Evolutionary conservation across 2,888 invertebrate genomes (phyloP).

Genomic region (Parelbella ahira): DNA sequence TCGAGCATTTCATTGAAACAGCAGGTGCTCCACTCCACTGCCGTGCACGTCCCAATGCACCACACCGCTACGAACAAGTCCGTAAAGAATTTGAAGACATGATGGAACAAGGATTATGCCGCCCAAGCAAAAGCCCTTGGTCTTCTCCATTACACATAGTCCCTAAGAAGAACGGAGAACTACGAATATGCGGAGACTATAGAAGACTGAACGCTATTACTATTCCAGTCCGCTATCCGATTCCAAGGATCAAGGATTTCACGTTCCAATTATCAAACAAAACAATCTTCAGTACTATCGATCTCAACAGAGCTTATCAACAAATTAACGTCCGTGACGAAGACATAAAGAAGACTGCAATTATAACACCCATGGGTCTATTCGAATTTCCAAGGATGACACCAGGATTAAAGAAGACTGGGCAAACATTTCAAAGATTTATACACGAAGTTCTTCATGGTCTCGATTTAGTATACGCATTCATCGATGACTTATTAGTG

Average conservation of each 20-base stretch:
- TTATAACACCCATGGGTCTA: slow-evolving; percentile 7
- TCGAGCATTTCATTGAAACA: too few relatives aligned
- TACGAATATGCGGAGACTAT: slow-evolving; percentile 49
- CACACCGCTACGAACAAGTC: too few relatives aligned
- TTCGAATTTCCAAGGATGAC: slow-evolving; percentile 7
- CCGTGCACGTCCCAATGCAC: too few relatives aligned
- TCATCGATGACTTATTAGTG: slow-evolving; percentile 25
- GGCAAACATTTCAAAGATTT: slow-evolving; percentile 38
- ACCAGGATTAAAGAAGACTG: slow-evolving; percentile 32
- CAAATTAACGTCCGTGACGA: slow-evolving; percentile 24
- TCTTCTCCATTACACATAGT: neutral
- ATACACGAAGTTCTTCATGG: slow-evolving; percentile 28
- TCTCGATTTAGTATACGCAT: slow-evolving; percentile 26
- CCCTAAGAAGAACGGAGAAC: slow-evolving; percentile 19
- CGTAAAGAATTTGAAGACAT: too few relatives aligned
- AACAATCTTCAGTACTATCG: slow-evolving; percentile 28
- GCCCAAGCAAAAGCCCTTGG: neutral
- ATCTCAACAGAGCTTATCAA: slow-evolving; percentile 31
- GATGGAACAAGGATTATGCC: neutral
- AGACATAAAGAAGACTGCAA: slow-evolving; percentile 28
- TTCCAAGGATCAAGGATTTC: slow-evolving; percentile 26
- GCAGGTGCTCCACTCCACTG: too few relatives aligned
- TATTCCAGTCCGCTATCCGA: slow-evolving; percentile 35
- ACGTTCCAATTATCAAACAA: slow-evolving; percentile 24
- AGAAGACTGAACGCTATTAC: slow-evolving; percentile 42